Base-by-base conservation (phyloP, 2,888 invertebrate genomes). In the Rhingia campestris region DNA sequence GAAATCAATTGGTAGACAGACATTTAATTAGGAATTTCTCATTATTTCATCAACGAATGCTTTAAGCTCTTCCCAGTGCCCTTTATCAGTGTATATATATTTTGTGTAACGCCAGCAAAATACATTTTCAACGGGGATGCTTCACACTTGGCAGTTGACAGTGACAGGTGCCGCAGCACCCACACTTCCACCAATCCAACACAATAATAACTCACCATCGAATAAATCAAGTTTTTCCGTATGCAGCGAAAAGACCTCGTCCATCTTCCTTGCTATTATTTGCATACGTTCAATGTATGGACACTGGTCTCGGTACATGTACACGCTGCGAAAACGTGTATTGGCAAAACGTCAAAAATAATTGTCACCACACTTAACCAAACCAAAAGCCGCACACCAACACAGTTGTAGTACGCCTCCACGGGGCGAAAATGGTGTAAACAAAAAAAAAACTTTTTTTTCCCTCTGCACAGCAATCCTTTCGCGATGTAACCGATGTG, bases 221-320 rank as follows among this genome's bases (percentile, higher is more conserved):
- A 89, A 90, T 61, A 90, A 89, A 86, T 90, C 90, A 37, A 90
- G 88, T 84, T 90, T 90, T 81, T 90, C 91, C 87, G 89, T 89
- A 87, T 90, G 90, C 67, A 90, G 86, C 72, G 91, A 89, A 77
- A 91, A 90, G 66, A 91, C 91, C 82, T 91, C 91, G 86, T 90
- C 90, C 90, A 91, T 91, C 84, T 88, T 88, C 77, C 73, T 81
- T 67, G 70, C 74, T 59, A 80, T 51, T 43, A 70, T 80, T 80
- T 80, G 84, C 80, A 84, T 80, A 74, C 80, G 84, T 61, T 84
- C 74, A 35, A 74, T 64, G 70, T 70, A 64, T 69, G 51, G 58
- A 58, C 33, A 58, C 41, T 74, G 69, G 43, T 47, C 74, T 7
- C 39, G 49, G 75, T 61, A 61, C 84, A 84, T 74, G 67, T 64